A percentile compares a stretch with the other conserved stretches of the same genome.
Conservation (phyloP, 1,140 invertebrate species). For the Drosophila azteca region DNA sequence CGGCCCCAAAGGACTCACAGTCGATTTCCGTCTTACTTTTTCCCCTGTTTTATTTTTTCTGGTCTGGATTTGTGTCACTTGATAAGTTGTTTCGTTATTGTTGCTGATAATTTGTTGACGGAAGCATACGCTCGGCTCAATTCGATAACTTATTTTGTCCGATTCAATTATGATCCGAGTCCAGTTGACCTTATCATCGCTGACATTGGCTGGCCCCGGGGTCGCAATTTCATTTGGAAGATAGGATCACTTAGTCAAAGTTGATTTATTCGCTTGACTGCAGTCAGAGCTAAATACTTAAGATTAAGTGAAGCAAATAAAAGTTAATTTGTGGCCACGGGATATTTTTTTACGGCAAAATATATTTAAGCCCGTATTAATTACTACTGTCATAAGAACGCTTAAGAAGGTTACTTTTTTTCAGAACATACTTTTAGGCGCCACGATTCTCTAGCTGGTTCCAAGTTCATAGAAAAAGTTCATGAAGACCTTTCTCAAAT, state of each 20-base stretch:
- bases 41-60: constrained; percentile 11
- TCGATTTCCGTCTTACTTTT: constrained; percentile 33
- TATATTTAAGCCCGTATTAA: not conserved
- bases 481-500: constrained; percentile 2
- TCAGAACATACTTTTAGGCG: too few species aligned
- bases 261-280: constrained; percentile 11
- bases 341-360: too few species aligned
- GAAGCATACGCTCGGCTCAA: constrained; percentile 51
- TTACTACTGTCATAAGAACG: not conserved
- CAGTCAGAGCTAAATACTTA: not conserved
- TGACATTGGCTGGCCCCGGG: constrained; percentile 52
- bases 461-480: not conserved
- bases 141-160: constrained; percentile 60
- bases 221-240: constrained; percentile 45
- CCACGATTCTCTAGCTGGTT: too few species aligned
- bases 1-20: constrained; percentile 6
- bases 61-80: constrained; percentile 42
- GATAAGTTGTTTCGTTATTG: constrained; percentile 56
- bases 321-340: constrained; percentile 29
- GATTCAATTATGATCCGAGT: constrained; percentile 52
- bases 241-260: constrained; percentile 7
- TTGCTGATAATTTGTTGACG: constrained; percentile 63
- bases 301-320: constrained; percentile 13
- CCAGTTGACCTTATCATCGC: constrained; percentile 41
- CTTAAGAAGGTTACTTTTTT: too few species aligned